phyloP scores from a whole-genome alignment of 2,797 vertebrate genomes.

The Natrix natrix region DNA sequence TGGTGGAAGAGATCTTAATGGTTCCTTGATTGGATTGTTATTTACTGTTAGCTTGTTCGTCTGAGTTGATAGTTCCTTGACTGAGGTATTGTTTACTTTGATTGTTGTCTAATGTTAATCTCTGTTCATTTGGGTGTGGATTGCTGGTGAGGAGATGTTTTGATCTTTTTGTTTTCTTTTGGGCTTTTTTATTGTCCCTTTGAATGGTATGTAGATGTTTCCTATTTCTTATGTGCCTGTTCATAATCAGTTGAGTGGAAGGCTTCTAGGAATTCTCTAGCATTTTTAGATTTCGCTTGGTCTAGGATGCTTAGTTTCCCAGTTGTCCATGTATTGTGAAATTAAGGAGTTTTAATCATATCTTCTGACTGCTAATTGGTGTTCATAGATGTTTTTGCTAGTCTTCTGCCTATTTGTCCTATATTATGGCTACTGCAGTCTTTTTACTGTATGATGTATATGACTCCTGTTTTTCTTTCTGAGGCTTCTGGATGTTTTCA shows the following conservation, averaged over 20 bases:
- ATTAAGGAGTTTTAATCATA: background rate
- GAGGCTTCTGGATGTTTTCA: background rate
- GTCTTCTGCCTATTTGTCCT: too few relatives aligned
- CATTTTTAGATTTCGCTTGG: background rate
- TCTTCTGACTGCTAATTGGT: background rate
- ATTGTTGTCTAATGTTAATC: background rate
- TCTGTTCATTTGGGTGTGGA: background rate
- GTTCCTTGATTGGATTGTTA: background rate
- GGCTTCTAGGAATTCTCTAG: background rate
- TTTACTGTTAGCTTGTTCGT: background rate
- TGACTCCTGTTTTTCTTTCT: background rate
- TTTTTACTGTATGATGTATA: background rate
- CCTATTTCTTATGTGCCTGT: background rate
- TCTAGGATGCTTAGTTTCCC: background rate
- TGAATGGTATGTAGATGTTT: background rate
- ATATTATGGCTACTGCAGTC: background rate
- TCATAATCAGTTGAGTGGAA: background rate
- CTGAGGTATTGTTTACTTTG: background rate
- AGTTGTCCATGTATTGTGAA: background rate
- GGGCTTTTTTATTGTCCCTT: background rate
- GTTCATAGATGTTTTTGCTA: background rate
- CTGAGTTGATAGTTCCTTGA: background rate
- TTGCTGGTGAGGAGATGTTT: background rate
- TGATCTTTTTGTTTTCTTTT: background rate
- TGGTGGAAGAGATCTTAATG: background rate